Base-by-base conservation (phyloP, 1,140 invertebrate genomes). In the Whitmania pigra region DNA sequence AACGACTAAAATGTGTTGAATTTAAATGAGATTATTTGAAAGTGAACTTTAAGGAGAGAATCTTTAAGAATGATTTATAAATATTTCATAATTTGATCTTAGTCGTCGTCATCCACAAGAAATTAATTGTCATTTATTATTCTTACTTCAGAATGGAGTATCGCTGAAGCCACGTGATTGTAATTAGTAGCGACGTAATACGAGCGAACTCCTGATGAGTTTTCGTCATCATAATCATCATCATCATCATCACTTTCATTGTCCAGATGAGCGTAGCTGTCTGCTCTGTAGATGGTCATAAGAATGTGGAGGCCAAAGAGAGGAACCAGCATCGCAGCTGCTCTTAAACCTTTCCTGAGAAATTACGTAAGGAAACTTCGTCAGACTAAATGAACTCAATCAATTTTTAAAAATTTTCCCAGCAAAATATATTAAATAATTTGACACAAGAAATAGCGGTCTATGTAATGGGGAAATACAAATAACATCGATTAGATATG, bases 251-350 rank as follows among this genome's bases (percentile, higher is more conserved):
- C 71, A 73, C 73, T 67, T 71, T 74, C 67, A 69, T 70, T 71
- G 75, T 74, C 54, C 36, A 71, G 67, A 73, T 73, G 69, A 66
- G 69, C 74, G 73, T 70, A 71, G 68, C 73, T 73, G 17, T 70
- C 40, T 49, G 73, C 80, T 73, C 90, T 85, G 80, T 93, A 92
- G 20, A 90, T 91, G 60, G 88, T 92, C 29, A 93, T 83, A 75
- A 94, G 84, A 79, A 92, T 93, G 79, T 94, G 85, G 13, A 86
- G 80, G 13, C 85, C 85, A 75, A 86, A 85, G 36, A 86, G 78
- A 0, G 85, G 85, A 55, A 93, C 88, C 74, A 94, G 83, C 67
- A 94, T 86, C 74, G 93, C 84, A 0, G 91, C 93, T 4, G 92
- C 92, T 69, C 91, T 77, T 15, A 86, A 81, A 17, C 84, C 84